Evolutionary conservation across 2,113 vertebrate species (phyloP), one percentile per base, ranked within the genome.

Genomic region (Dasyurus viverrinus): DNA sequence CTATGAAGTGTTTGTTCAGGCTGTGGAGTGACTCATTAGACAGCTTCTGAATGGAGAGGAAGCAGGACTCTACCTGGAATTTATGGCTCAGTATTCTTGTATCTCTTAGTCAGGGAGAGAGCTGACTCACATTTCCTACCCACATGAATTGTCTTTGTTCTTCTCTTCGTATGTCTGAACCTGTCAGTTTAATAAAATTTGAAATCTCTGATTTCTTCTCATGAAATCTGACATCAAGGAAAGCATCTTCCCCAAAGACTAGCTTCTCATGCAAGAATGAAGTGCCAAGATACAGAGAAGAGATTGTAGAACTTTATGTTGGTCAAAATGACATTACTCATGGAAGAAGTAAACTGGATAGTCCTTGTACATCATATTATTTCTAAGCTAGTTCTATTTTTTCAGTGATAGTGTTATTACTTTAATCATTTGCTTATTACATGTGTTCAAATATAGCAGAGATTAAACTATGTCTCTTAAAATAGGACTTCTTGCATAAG

Each of bases 111-210:
- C 95, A 98, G 96, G 98, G 96, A 97, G 55, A 96, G 97, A 97
- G 98, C 94, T 97, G 94, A 98, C 94, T 99, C 95, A 97, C n/a
- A 0, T 96, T 97, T 98, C 94, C 96, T 97, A 98, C 96, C 97
- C 94, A 97, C 97, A 96, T 60, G 96, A 98, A 98, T 91, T 94
- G 42, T 95, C 93, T 98, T 98, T 98, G 97, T 98, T 98, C 96
- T 52, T 98, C 92, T 97, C 53, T 94, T 93, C 94, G 93, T 96
- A 97, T 97, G 95, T 95, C 97, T 97, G 92, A 95, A 93, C 94
- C 98, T 98, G 96, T 97, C 97, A 98, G 96, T 93, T 54, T 97
- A 96, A 97, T 94, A 93, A 95, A 25, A 98, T 95, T 89, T 93
- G 96, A 97, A 95, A 90, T 97, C 95, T 97, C 97, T 98, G 93